Base-by-base conservation (phyloP, 2,113 vertebrate species). In the Sisor rabdophorus region DNA sequence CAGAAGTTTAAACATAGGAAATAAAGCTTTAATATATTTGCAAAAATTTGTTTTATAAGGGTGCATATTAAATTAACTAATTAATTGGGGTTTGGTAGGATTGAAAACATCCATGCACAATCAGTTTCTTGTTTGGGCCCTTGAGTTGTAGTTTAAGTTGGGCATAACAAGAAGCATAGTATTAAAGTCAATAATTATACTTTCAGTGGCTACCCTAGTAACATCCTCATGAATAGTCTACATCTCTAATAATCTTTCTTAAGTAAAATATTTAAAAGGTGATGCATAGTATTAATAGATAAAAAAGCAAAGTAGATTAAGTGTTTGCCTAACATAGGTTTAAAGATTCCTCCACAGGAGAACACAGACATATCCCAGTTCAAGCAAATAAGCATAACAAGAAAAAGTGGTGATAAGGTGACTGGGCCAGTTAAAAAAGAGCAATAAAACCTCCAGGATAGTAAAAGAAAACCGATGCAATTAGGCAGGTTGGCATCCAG, bases 401-500 rank as follows among this genome's bases (percentile, higher is more conserved):
- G 19, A 69, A 53, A 59, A 30, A 55, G 20, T 17, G 20, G 69
- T 28, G 64, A 78, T 67, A 59, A 74, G 81, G 80, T 63, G 65
- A 70, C 30, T 32, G 65, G 40, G 48, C 15, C 44, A 70, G 74
- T 69, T 48, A 73, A 72, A 71, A 63, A 50, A 78, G 22, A 53
- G 75, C 61, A 73, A 82, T 73, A 71, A 81, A 85, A 75, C 65
- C 78, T 76, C 68, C 60, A 73, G 81, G 65, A 84, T 71, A 78
- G 69, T 80, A 76, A 84, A 78, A 76, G 48, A 79, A 83, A 84
- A 76, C 69, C 79, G 78, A 85, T 81, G 78, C 77, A 82, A 87
- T 81, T 79, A 79, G 79, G 77, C 81, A 85, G 78, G 82, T 84
- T 84, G 82, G 77, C 88, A 86, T 88, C 87, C 90, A 85, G 87